Evolutionary conservation across 2,113 vertebrate genomes (phyloP), one percentile per base, ranked within the genome.

Genomic region (Rhabdomys dilectus): DNA sequence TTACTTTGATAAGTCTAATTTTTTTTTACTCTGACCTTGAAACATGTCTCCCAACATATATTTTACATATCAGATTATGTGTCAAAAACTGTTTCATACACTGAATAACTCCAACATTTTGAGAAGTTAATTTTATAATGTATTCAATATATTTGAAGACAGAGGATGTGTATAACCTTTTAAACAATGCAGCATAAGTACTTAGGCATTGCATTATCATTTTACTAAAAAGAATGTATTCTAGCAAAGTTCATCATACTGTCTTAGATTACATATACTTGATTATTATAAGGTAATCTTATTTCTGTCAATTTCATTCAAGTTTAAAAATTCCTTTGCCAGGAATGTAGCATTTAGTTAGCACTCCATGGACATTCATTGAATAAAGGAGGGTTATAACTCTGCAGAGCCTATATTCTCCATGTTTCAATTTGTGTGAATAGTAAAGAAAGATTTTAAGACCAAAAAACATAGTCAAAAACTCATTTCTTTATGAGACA

Each of bases 71-170:
- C 39, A n/a, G 11, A 62, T 3, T 16, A 36, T 76, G 21, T 82
- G 12, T 92, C n/a, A 90, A 29, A 66, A 77, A 70, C 48, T 4
- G 0, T 70, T 87, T 1, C 7, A 6, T 72, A 39, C 58, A 42
- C 26, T 66, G 7, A 45, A 82, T 0, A 66, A 1, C 6, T 88
- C 58, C 22, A 93, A 39, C 3, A 42, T 95, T 96, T 89, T 12
- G 78, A 93, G 60, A 82, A 84, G 21, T 45, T 77, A 48, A 84
- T 56, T 92, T 78, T 88, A n/a, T 72, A 91, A 72, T 39, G n/a
- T 39, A 66, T 8, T 89, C 22, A 75, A 81, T 70, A 17, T 48
- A 73, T 75, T 72, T 53, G 7, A 34, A 76, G 72, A 51, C 0
- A 48, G 2, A 9, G 11, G 90, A 76, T 70, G 3, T 15, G n/a